phyloP scores from a whole-genome alignment of 2,888 invertebrate genomes.

The Brachyopa scutellaris region DNA sequence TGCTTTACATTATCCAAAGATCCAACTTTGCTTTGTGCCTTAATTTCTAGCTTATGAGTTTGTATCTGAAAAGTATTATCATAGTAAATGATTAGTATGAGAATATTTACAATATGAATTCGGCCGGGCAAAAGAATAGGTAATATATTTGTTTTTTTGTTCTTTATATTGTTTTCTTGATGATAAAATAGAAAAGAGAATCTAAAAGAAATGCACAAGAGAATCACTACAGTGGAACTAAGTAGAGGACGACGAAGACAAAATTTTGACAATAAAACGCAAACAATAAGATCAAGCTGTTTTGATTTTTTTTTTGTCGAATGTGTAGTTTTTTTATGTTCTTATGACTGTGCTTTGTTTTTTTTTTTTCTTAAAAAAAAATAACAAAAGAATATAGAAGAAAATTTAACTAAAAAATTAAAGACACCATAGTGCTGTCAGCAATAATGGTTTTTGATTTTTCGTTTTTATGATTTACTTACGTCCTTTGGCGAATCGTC shows the following conservation, averaged over 20 bases:
- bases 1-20: slow-evolving; percentile 94
- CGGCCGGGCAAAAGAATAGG: neutral
- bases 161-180: neutral
- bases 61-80: slow-evolving; percentile 86
- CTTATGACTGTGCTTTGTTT: slow-evolving; percentile 21
- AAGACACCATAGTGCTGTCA: slow-evolving; percentile 29
- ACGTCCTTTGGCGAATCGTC: slow-evolving; percentile 80
- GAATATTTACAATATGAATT: slow-evolving; percentile 60
- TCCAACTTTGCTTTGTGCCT: slow-evolving; percentile 95
- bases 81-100: slow-evolving; percentile 53
- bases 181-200: slow-evolving; percentile 24
- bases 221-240: slow-evolving; percentile 6
- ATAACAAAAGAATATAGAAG: neutral
- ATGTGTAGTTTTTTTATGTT: slow-evolving; percentile 25
- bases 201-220: slow-evolving; percentile 29
- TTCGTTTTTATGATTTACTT: slow-evolving; percentile 75
- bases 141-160: slow-evolving; percentile 1
- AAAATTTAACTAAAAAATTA: neutral
- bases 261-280: slow-evolving; percentile 20
- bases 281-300: slow-evolving; percentile 50
- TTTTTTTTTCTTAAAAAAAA: slow-evolving; percentile 8
- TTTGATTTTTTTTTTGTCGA: slow-evolving; percentile 42
- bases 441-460: slow-evolving; percentile 19
- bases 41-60: slow-evolving; percentile 94
- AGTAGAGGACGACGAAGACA: slow-evolving; percentile 17